Evolutionary conservation across 2,888 invertebrate species (phyloP), one percentile per base, ranked within the genome.

Genomic region (Limnephilus rhombicus): DNA sequence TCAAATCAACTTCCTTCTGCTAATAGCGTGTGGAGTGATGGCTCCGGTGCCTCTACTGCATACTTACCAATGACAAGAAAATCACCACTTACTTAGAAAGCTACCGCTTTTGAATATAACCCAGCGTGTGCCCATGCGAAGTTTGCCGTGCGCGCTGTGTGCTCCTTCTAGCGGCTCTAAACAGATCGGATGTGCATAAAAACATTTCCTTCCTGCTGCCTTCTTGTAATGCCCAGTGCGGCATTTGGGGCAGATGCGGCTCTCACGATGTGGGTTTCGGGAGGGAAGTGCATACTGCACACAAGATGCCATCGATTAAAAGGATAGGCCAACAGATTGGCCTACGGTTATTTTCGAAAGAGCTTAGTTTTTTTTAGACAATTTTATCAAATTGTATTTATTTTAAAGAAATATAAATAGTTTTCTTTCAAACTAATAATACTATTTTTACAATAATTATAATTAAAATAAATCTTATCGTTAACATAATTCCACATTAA

Each of bases 121-220:
- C n/a, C 24, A 68, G 24, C 24, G 68, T 53, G 53, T 18, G 68
- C 68, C 24, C 24, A 24, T 68, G 68, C 24, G 68, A 24, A 68
- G 18, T 68, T 18, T 12, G 45, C 45, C 11, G 45, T 45, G 45
- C 45, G 45, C 45, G 12, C 45, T 45, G 12, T 45, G 53, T 18
- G 53, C 53, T 18, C 53, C 53, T 45, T 31, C 34, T 34, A 34
- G 82, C 34, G 85, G n/a, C 85, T 37, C 18, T n/a, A 18, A 15
- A 49, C 85, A 85, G 86, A 86, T 86, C 86, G 86, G 86, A 86
- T 86, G 45, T 86, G 49, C 41, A 29, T 86, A 86, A 86, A 86
- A 86, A 29, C 45, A 86, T 24, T 86, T 86, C 86, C 86, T 86
- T 86, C 86, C 86, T 86, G 29, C 83, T 18, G 37, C 37, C 82